phyloP scores from a whole-genome alignment of 2,888 invertebrate genomes.

The Heterodera filipjevi region DNA sequence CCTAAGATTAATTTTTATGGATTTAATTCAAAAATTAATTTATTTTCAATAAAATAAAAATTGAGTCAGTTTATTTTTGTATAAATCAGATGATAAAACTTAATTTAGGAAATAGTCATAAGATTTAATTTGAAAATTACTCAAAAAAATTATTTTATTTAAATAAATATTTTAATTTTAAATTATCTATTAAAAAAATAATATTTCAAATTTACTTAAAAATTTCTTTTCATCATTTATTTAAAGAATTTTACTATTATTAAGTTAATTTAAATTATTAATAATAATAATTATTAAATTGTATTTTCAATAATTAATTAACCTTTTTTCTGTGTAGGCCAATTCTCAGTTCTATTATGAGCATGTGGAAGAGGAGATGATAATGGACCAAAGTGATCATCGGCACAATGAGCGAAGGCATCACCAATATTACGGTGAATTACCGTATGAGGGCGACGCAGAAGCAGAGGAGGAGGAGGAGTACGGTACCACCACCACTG shows the following conservation, averaged over 20 bases:
- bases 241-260: not conserved
- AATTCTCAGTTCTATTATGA: constrained; percentile 1
- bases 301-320: not conserved
- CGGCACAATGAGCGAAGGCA: not conserved
- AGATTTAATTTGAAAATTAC: no score
- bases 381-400: not conserved
- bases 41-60: not conserved
- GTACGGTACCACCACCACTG: not conserved
- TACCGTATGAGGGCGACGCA: not conserved
- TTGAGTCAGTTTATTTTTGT: no score
- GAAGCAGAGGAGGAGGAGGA: not conserved
- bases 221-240: not conserved
- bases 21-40: not conserved
- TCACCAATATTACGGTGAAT: not conserved
- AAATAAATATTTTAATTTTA: not conserved
- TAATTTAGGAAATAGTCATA: no score
- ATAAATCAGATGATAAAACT: no score
- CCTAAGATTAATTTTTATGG: no score
- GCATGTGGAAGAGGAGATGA: not conserved
- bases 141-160: not conserved
- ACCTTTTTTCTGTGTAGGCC: not conserved
- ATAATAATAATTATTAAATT: not conserved
- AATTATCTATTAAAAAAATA: not conserved
- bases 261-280: not conserved
- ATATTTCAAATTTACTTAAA: not conserved